Conservation (phyloP, 1,140 invertebrate species). For the Penaeus chinensis region DNA sequence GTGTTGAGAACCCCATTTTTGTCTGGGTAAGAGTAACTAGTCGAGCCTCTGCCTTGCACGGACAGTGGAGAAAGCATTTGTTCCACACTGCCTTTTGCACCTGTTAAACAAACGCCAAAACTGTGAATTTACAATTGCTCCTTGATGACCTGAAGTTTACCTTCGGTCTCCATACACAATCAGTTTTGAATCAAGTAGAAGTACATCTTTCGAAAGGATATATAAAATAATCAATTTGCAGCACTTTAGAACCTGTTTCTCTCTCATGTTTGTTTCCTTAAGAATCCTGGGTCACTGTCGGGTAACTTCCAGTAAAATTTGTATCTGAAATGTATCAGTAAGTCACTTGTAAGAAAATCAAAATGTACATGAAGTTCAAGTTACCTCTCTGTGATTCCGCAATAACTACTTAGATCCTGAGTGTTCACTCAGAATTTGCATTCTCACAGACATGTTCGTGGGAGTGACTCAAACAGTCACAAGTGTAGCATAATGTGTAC, state of each 20-base stretch:
- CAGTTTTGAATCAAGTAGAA: no score
- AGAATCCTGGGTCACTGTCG: conserved; percentile 20
- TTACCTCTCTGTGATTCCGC: conserved; percentile 33
- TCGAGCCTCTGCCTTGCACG: conserved; percentile 42
- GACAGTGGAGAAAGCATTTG: conserved; percentile 51
- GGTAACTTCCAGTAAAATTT: neutral
- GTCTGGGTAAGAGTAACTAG: no score
- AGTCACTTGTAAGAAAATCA: neutral
- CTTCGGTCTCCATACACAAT: neutral
- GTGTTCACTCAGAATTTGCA: conserved; percentile 37
- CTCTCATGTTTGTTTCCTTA: conserved; percentile 29
- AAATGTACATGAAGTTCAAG: neutral
- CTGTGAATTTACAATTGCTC: no score
- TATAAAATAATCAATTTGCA: neutral
- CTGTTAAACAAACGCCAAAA: conserved; percentile 39
- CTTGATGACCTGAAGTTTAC: no score
- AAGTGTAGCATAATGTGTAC: conserved; percentile 54
- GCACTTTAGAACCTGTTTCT: conserved; percentile 25
- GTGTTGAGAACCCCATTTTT: no score
- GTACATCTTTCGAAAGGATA: no score
- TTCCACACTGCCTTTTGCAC: conserved; percentile 58
- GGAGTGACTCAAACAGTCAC: conserved; percentile 46
- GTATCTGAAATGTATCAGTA: conserved; percentile 6
- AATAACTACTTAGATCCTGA: conserved; percentile 41
- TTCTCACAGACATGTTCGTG: conserved; percentile 42